Evolutionary conservation across 2,113 vertebrate genomes (phyloP).

Genomic region (Rhipidura dahli): DNA sequence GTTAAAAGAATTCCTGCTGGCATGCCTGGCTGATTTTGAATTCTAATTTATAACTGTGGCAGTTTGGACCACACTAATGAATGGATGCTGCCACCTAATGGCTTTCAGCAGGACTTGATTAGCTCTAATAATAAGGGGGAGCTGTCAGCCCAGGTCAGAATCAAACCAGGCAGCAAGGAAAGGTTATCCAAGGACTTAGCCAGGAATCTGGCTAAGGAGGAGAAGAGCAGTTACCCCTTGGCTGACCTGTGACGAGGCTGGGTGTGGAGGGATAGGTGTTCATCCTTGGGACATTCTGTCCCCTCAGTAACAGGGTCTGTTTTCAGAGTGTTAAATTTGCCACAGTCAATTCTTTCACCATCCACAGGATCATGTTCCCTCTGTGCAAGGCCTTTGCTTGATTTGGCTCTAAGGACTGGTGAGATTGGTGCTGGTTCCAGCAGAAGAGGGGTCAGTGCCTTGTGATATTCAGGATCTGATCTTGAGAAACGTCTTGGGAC

Average conservation of each 20-base stretch:
- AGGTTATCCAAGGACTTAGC: background rate
- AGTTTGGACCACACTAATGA: background rate
- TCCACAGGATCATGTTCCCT: background rate
- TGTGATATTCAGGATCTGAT: background rate
- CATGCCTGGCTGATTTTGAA: conserved; percentile 25
- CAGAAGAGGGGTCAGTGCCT: background rate
- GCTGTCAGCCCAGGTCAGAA: background rate
- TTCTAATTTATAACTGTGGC: background rate
- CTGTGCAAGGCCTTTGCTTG: background rate
- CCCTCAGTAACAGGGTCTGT: background rate
- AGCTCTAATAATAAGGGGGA: background rate
- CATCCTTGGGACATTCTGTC: background rate
- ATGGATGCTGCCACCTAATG: conserved; percentile 55
- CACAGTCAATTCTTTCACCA: background rate
- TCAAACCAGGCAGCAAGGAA: background rate
- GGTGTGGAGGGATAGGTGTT: background rate
- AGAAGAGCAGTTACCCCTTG: background rate
- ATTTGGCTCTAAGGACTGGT: background rate
- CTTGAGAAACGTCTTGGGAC: background rate
- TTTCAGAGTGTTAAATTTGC: background rate
- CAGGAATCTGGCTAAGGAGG: background rate
- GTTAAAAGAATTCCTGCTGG: background rate
- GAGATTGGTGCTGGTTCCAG: background rate
- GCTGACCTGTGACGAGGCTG: background rate
- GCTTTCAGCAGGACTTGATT: conserved; percentile 6